Evolutionary conservation across 2,797 vertebrate genomes (phyloP), one percentile per base, ranked within the genome.

Genomic region (Ctenopoma kingsleyae): DNA sequence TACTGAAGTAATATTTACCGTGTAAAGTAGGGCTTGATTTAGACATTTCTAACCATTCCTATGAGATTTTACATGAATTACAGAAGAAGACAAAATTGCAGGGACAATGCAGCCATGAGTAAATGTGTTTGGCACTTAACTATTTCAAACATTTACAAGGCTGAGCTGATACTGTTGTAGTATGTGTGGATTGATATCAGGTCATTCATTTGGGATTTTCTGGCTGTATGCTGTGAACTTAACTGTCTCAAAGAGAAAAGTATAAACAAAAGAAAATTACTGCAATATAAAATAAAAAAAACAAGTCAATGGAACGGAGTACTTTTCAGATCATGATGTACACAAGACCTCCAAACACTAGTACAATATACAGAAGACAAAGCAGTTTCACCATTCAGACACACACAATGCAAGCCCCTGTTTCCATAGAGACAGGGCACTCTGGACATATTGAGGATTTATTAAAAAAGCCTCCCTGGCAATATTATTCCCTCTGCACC

Each of bases 381-480:
- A 86, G 76, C 75, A 46, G 16, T 52, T 75, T 66, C 57, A 66
- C 49, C 38, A 65, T 27, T 35, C 30, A 48, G 56, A 48, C 30
- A 47, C 12, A 69, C 84, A 87, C 76, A 73, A 85, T 67, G 84
- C 59, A 63, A 64, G 72, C 43, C 76, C 74, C 77, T 11, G 90
- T 96, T 91, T 91, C 90, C 93, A 95, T 94, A 91, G 95, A 93
- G 92, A 95, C 90, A 49, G 81, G 74, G 80, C 43, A 83, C 86
- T 87, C 58, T 83, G 85, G 87, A 93, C 79, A 73, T 87, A 89
- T 91, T 79, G 81, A 89, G 84, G 80, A 84, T 89, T 89, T 92
- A 90, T 93, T 87, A 74, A 89, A 93, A 90, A 88, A 85, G 72
- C 19, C 80, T 38, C 80, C 66, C 74, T 85, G 84, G 83, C 83